Evolutionary conservation across 2,113 vertebrate species (phyloP), one percentile per base, ranked within the genome.

Genomic region (Cichladusa arquata): DNA sequence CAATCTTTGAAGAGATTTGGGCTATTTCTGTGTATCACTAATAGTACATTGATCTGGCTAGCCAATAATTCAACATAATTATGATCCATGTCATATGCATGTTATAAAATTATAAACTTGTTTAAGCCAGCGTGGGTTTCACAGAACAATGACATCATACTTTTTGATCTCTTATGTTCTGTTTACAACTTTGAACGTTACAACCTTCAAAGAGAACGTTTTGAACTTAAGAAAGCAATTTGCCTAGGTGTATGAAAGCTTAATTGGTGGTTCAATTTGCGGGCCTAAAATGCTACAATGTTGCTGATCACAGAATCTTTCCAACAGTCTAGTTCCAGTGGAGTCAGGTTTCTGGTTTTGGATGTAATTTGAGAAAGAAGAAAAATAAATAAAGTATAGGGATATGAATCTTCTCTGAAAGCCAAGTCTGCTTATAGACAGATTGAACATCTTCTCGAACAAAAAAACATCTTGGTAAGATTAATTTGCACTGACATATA

Each of bases 61-160:
- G 23, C 17, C 31, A 77, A 44, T 42, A 61, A 15, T 48, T 88
- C 72, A 66, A 33, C 18, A 64, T 18, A 14, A 61, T 45, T 84
- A 66, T 71, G 25, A 4, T 61, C 23, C 16, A 56, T 79, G 11
- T 26, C 44, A 69, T 42, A 71, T 44, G 1, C 8, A 76, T 33
- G 16, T 9, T n/a, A 42, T 64, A 72, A 64, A 94, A 74, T 60
- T 42, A 26, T 38, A 76, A 74, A 66, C 84, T 40, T 0, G 81
- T 42, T 71, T 40, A 67, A 48, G 6, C 2, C 28, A 1, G 1
- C 12, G 28, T 42, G 16, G 64, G 12, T 81, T 79, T 81, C 51
- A 8, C 7, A 65, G 57, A 69, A 67, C 5, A 71, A 50, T 56
- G 70, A 20, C 7, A 81, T 36, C 0, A 0, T 33, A 51, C 69